Conservation (phyloP, 2,113 vertebrate genomes). For the Brienomyrus longianalis region DNA sequence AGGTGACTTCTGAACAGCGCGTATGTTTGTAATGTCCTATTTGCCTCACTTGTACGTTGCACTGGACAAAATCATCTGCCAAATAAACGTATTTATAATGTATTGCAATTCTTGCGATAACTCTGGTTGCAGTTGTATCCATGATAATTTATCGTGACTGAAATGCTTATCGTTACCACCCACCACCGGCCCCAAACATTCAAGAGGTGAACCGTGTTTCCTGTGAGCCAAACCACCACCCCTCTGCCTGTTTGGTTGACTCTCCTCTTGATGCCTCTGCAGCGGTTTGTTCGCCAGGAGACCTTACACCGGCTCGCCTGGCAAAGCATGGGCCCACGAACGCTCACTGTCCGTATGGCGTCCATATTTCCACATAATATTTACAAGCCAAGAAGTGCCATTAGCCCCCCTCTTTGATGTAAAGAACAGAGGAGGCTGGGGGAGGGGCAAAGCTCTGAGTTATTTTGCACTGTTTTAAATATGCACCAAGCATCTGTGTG, state of each 20-base stretch:
- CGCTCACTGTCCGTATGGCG: background rate
- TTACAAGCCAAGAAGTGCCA: background rate
- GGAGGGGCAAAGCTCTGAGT: background rate
- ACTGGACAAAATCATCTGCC: background rate
- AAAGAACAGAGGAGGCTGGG: background rate
- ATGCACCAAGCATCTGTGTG: background rate
- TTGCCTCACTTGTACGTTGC: background rate
- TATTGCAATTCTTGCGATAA: background rate
- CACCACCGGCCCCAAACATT: background rate
- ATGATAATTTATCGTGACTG: background rate
- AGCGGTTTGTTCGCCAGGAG: background rate
- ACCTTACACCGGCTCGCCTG: background rate
- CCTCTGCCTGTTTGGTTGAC: background rate
- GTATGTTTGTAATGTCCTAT: background rate
- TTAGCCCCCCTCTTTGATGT: background rate
- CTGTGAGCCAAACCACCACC: background rate
- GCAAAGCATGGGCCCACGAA: background rate
- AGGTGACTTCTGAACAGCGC: background rate
- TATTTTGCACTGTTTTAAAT: background rate
- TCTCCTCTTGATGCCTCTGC: background rate
- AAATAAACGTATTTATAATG: background rate
- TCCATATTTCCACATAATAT: background rate
- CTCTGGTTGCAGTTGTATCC: background rate
- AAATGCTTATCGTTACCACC: background rate
- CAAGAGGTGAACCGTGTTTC: background rate